phyloP scores from a whole-genome alignment of 2,888 invertebrate species.

The Lycocerus yunnanus region DNA sequence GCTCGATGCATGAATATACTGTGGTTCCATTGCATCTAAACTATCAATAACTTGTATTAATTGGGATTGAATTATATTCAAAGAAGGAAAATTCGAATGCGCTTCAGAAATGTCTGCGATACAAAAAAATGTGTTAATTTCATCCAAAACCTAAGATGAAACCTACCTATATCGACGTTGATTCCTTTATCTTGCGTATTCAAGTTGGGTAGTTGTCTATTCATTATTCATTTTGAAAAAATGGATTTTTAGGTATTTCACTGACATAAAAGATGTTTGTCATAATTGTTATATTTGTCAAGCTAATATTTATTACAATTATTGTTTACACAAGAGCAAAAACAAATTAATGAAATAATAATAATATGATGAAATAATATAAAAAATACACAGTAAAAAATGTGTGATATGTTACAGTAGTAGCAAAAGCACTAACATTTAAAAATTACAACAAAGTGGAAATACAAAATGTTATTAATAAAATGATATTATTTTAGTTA shows the following conservation, averaged over 20 bases:
- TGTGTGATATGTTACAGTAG: constrained; percentile 19
- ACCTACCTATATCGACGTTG: constrained; percentile 6
- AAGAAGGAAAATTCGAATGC: constrained; percentile 12
- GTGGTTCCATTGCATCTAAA: constrained; percentile 38
- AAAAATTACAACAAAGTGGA: constrained; percentile 7
- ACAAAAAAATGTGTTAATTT: neutral
- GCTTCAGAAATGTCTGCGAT: neutral
- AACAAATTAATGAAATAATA: neutral
- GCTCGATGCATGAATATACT: constrained; percentile 20
- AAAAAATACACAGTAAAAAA: constrained; percentile 4
- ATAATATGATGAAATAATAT: neutral
- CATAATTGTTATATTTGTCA: neutral
- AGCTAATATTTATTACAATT: neutral
- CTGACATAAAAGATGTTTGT: neutral
- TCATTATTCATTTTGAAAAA: neutral
- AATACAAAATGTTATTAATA: neutral
- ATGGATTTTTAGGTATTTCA: neutral
- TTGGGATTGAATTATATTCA: constrained; percentile 33
- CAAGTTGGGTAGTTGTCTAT: neutral
- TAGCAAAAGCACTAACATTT: constrained; percentile 21
- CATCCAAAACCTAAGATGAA: too few species aligned
- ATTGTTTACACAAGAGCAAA: neutral
- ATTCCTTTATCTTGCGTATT: constrained; percentile 17
- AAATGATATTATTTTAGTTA: too few species aligned
- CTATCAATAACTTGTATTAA: constrained; percentile 36